Percentiles rank a stretch among this genome's conserved stretches.
These are phyloP conservation scores for Hoplias malabaricus DNA, from an alignment of 2,113 vertebrate genomes.

Conservation along the genomic window DNA sequence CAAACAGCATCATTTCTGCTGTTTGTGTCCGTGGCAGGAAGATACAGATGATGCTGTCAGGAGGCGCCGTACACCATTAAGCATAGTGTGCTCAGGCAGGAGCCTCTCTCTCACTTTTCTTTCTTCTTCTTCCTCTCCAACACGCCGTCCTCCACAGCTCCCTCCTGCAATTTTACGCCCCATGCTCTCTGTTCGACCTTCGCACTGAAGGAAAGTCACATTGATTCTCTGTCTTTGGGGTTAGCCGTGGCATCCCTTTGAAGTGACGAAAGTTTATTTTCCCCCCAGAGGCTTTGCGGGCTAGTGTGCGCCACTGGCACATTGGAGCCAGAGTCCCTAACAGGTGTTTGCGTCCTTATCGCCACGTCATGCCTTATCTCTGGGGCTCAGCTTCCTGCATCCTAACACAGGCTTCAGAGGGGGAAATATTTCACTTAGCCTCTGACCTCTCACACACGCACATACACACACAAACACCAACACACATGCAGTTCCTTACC, in stretches of 20 bases:
- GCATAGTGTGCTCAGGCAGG: slow-evolving; percentile 48
- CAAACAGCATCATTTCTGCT: slow-evolving; percentile 77
- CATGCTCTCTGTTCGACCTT: slow-evolving; percentile 47
- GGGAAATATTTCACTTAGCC: slow-evolving; percentile 78
- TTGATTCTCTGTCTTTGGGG: slow-evolving; percentile 46
- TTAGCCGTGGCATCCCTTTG: slow-evolving; percentile 34
- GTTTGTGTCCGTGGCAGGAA: slow-evolving; percentile 67
- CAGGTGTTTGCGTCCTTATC: slow-evolving; percentile 77
- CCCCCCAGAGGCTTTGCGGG: slow-evolving; percentile 10
- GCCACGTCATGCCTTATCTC: slow-evolving; percentile 71
- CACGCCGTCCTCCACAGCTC: slow-evolving; percentile 41
- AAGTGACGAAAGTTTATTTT: slow-evolving; percentile 46
- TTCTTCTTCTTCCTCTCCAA: background rate
- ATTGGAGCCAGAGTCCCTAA: slow-evolving; percentile 54
- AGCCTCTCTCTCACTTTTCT: slow-evolving; percentile 14
- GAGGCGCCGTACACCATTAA: slow-evolving; percentile 71
- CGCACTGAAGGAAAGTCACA: slow-evolving; percentile 47
- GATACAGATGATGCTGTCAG: slow-evolving; percentile 77
- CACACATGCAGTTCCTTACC: slow-evolving; percentile 7
- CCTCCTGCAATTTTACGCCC: slow-evolving; percentile 23
- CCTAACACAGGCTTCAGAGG: slow-evolving; percentile 66
- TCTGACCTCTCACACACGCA: slow-evolving; percentile 62
- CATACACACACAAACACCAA: slow-evolving; percentile 1
- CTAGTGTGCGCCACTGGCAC: slow-evolving; percentile 45
- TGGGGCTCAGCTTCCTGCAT: slow-evolving; percentile 76